phyloP scores from a whole-genome alignment of 2,888 invertebrate species.

The Megalurothrips usitatus region DNA sequence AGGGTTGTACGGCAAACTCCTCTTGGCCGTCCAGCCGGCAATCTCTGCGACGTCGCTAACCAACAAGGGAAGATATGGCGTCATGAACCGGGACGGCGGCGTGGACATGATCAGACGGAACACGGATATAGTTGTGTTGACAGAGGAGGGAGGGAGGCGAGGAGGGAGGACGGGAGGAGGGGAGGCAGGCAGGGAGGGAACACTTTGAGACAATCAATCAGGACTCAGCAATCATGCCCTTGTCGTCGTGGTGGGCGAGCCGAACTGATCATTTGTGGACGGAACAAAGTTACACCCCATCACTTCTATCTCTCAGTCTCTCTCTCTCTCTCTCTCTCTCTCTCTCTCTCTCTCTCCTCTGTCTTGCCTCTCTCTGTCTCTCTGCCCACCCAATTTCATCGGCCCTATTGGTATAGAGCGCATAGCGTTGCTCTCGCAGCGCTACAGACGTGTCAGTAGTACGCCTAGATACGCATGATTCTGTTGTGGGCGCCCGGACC shows the following conservation, averaged over 20 bases:
- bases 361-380: too few relatives aligned
- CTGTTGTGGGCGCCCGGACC: too few relatives aligned
- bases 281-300: not conserved
- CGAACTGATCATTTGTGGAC: slow-evolving; percentile 1
- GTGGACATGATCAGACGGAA: not conserved
- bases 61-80: not conserved
- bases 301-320: too few relatives aligned
- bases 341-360: too few relatives aligned
- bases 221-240: slow-evolving; percentile 18
- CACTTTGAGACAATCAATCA: slow-evolving; percentile 26
- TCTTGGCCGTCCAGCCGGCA: too few relatives aligned
- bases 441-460: too few relatives aligned
- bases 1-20: too few relatives aligned
- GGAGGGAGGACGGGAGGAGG: not conserved
- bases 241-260: not conserved
- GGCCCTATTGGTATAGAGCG: too few relatives aligned
- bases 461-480: too few relatives aligned
- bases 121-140: not conserved
- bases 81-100: not conserved
- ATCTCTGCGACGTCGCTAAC: not conserved
- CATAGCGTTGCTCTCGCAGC: too few relatives aligned
- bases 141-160: not conserved
- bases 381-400: too few relatives aligned
- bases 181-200: not conserved
- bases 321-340: too few relatives aligned